phyloP scores from a whole-genome alignment of 1,140 invertebrate species.

The Parapsyche elsis region DNA sequence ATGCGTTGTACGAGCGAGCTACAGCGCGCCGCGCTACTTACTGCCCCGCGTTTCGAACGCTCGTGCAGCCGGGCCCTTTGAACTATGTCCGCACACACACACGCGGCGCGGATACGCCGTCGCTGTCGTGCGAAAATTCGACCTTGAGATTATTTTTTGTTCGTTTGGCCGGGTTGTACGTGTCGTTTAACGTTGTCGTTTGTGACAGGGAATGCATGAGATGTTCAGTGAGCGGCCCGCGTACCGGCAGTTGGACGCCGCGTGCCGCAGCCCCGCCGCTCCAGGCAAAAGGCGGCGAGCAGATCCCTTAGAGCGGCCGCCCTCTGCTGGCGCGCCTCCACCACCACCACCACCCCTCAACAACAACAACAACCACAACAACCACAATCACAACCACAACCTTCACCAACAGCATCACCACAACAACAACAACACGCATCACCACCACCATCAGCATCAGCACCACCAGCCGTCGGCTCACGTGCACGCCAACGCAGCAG shows the following conservation, averaged over 20 bases:
- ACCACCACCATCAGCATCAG: constrained; percentile 9
- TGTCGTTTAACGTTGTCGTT: constrained; percentile 3
- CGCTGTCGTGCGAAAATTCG: too few species aligned
- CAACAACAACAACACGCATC: constrained; percentile 15
- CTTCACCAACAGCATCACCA: constrained; percentile 40
- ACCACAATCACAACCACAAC: constrained; percentile 35
- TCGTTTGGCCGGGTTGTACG: too few species aligned
- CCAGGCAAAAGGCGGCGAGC: constrained; percentile 60
- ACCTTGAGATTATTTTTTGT: too few species aligned
- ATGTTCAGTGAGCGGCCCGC: constrained; percentile 66
- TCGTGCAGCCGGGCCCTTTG: too few species aligned
- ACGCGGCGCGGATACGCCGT: too few species aligned
- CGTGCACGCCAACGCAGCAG: constrained; percentile 5
- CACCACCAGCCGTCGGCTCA: not conserved
- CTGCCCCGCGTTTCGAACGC: too few species aligned
- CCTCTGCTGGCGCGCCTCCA: constrained; percentile 51
- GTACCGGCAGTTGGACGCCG: constrained; percentile 57
- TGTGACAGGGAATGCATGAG: constrained; percentile 67
- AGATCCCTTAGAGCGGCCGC: constrained; percentile 57
- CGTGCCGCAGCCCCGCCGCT: constrained; percentile 59
- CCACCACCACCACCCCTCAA: constrained; percentile 58
- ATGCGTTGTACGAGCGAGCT: too few species aligned
- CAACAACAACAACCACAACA: constrained; percentile 17
- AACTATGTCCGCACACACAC: too few species aligned
- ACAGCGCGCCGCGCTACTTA: too few species aligned